These are phyloP conservation scores for Glyptemys insculpta DNA, from an alignment of 2,797 vertebrate genomes.

Conservation along the genomic window DNA sequence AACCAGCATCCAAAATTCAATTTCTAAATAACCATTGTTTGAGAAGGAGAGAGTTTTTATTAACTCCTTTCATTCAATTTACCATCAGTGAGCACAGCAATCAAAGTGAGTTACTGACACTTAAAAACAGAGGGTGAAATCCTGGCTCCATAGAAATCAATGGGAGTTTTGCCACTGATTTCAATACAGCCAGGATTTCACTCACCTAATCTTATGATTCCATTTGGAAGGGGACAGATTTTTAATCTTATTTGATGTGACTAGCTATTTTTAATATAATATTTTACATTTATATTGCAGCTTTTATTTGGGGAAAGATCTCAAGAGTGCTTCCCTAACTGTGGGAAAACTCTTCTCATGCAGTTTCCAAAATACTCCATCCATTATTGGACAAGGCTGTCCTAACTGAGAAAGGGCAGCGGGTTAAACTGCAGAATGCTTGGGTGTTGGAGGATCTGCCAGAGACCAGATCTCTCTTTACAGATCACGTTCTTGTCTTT, in stretches of 20 bases:
- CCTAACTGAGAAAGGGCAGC: not conserved
- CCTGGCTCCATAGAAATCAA: not conserved
- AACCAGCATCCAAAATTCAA: conserved; percentile 2
- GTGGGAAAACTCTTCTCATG: not conserved
- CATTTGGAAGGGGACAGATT: not conserved
- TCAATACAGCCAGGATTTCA: conserved; percentile 49
- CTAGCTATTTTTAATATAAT: not conserved
- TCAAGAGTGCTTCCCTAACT: not conserved
- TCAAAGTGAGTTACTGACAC: not conserved
- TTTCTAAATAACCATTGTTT: not conserved
- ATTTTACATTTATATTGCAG: not conserved
- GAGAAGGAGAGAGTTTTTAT: not conserved
- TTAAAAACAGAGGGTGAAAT: conserved; percentile 32
- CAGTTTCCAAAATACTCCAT: not conserved
- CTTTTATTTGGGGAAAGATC: conserved; percentile 33
- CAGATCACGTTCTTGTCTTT: not conserved
- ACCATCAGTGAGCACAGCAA: not conserved
- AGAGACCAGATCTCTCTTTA: not conserved
- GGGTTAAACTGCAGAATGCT: not conserved
- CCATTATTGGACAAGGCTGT: not conserved
- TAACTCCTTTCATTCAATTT: conserved; percentile 8
- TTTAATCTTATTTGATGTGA: not conserved
- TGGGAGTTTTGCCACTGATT: conserved; percentile 34
- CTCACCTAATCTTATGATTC: conserved; percentile 15
- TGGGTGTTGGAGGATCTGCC: not conserved